phyloP scores from a whole-genome alignment of 2,113 vertebrate genomes.

The Cervus canadensis region DNA sequence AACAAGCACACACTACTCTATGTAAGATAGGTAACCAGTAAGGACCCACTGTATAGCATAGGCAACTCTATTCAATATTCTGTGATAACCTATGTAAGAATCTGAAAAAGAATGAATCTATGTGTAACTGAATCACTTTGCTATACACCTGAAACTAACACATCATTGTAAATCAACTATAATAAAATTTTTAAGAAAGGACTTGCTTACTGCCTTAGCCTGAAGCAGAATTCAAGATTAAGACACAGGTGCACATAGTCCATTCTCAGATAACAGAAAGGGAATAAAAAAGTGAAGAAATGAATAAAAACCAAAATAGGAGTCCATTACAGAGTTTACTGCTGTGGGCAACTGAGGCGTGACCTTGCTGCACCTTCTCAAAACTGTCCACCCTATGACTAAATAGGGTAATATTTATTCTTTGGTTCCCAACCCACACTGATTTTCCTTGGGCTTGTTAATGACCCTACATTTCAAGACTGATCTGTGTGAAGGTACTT shows the following conservation, averaged over 20 bases:
- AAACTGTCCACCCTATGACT: fast-evolving
- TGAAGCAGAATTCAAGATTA: not conserved
- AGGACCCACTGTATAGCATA: not conserved
- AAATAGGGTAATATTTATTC: not conserved
- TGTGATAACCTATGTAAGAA: not conserved
- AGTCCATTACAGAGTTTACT: not conserved
- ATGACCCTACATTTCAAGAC: not conserved
- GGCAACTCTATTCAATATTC: not conserved
- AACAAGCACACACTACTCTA: not conserved
- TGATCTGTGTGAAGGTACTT: not conserved
- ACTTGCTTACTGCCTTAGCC: not conserved
- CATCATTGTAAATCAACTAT: not conserved
- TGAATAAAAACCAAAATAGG: not conserved
- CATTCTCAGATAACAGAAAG: not conserved
- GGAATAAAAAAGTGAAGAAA: not conserved
- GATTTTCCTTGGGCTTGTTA: too few species aligned
- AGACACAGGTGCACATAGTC: fast-evolving
- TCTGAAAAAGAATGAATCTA: not conserved
- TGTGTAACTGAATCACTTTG: not conserved
- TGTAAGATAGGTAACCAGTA: not conserved
- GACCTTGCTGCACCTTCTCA: not conserved
- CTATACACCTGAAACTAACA: not conserved
- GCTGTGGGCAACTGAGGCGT: not conserved
- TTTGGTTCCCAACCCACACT: not conserved
- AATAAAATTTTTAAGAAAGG: not conserved